Evolutionary conservation across 1,140 invertebrate species (phyloP).

Genomic region (Rhopalosiphum maidis): DNA sequence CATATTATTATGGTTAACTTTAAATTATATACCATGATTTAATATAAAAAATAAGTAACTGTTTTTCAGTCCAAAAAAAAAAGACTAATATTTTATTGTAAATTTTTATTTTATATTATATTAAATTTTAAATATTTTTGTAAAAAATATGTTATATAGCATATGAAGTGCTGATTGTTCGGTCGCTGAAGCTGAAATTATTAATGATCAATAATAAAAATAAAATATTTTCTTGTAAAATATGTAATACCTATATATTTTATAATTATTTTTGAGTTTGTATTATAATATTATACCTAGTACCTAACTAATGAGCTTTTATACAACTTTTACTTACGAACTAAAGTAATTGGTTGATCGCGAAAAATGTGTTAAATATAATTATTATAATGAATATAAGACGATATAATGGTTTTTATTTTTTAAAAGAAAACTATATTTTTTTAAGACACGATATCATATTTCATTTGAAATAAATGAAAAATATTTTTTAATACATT

Average conservation of each 20-base stretch:
- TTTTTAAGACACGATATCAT: not conserved
- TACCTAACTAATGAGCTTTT: not conserved
- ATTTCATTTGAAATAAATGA: constrained; percentile 18
- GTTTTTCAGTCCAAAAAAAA: too few relatives aligned
- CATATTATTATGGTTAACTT: too few relatives aligned
- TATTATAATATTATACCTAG: not conserved
- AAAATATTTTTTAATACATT: constrained; percentile 30
- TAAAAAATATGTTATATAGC: too few relatives aligned
- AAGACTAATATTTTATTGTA: too few relatives aligned
- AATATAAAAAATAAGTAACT: too few relatives aligned
- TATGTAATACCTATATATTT: not conserved
- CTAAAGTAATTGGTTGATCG: not conserved
- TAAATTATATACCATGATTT: too few relatives aligned
- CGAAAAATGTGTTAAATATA: not conserved
- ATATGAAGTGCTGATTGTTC: too few relatives aligned
- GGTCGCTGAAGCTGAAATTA: not conserved
- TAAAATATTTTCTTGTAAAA: not conserved
- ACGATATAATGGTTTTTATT: not conserved
- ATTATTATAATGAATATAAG: constrained; percentile 22
- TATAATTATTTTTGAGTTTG: not conserved
- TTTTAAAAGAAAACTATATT: not conserved
- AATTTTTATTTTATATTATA: not conserved
- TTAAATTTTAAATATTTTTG: not conserved
- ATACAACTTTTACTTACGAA: not conserved
- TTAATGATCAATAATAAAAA: not conserved